Percentiles rank a stretch among this genome's conserved stretches.
These are phyloP conservation scores for Pinctada fucata DNA, from an alignment of 2,888 invertebrate genomes.

Conservation along the genomic window DNA sequence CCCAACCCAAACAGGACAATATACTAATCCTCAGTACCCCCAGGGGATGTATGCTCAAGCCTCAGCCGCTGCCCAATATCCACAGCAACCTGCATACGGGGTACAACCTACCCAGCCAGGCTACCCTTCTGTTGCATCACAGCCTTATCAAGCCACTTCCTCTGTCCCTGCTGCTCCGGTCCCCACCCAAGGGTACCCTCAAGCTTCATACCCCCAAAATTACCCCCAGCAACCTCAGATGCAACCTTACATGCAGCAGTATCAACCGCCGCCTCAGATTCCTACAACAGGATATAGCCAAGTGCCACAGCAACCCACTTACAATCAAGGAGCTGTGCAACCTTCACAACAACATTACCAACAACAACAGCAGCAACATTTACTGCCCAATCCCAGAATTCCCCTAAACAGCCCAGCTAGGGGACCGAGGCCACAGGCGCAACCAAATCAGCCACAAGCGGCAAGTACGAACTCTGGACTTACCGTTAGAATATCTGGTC, in stretches of 20 bases:
- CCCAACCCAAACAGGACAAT: conserved; percentile 11
- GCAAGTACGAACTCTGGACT: conserved; percentile 24
- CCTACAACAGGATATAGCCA: conserved; percentile 8
- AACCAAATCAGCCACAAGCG: conserved; percentile 29
- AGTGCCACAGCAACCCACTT: conserved; percentile 15
- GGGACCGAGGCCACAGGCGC: conserved; percentile 26
- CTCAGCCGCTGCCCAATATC: conserved; percentile 35
- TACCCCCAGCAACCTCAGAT: conserved; percentile 34
- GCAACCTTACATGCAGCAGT: conserved; percentile 22
- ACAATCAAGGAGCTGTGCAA: conserved; percentile 3
- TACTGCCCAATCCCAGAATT: conserved; percentile 24
- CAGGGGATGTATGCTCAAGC: conserved; percentile 44
- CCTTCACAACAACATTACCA: conserved; percentile 24
- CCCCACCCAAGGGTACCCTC: conserved; percentile 34
- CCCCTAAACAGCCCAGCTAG: conserved; percentile 24
- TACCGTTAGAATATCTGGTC: conserved; percentile 39
- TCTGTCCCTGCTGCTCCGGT: conserved; percentile 37
- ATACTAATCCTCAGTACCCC: conserved; percentile 29
- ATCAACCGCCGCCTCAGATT: conserved; percentile 32
- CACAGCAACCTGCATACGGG: conserved; percentile 39
- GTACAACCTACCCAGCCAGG: conserved; percentile 30
- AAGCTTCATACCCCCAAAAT: conserved; percentile 42
- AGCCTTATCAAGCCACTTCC: conserved; percentile 44
- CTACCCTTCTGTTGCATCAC: conserved; percentile 34
- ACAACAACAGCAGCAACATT: conserved; percentile 36